These are phyloP conservation scores for Cavia aperea DNA, from an alignment of 2,113 vertebrate species.

Conservation along the genomic window DNA sequence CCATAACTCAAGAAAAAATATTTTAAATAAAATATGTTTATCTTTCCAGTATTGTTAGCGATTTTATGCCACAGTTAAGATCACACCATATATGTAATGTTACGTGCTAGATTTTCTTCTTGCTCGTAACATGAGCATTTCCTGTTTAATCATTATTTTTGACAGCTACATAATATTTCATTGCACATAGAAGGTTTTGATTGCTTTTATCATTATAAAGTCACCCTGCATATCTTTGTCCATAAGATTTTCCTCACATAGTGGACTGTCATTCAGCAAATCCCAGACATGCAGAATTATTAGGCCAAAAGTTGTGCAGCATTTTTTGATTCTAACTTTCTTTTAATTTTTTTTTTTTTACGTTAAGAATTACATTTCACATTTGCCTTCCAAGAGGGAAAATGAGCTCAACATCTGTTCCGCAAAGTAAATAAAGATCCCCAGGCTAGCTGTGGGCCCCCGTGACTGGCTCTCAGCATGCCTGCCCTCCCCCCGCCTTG, in stretches of 20 bases:
- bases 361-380: not conserved
- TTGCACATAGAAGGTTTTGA: not conserved
- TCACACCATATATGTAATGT: not conserved
- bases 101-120: not conserved
- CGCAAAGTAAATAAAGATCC: not conserved
- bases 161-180: not conserved
- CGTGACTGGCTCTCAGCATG: not conserved
- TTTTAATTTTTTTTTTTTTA: not conserved
- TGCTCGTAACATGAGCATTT: not conserved
- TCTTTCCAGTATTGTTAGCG: not conserved
- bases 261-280: not conserved
- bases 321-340: not conserved
- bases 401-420: not conserved
- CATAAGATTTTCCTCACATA: not conserved
- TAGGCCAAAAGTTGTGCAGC: not conserved
- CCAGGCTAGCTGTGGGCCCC: fast-evolving
- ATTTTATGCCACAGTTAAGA: not conserved
- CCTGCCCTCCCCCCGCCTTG: not conserved
- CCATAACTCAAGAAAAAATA: not conserved
- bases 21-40: not conserved
- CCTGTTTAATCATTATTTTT: constrained; percentile 13
- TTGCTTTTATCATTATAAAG: not conserved
- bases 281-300: constrained; percentile 17
- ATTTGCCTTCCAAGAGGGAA: not conserved
- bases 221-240: not conserved